Evolutionary conservation across 2,113 vertebrate genomes (phyloP).

Genomic region (Sialia sialis): DNA sequence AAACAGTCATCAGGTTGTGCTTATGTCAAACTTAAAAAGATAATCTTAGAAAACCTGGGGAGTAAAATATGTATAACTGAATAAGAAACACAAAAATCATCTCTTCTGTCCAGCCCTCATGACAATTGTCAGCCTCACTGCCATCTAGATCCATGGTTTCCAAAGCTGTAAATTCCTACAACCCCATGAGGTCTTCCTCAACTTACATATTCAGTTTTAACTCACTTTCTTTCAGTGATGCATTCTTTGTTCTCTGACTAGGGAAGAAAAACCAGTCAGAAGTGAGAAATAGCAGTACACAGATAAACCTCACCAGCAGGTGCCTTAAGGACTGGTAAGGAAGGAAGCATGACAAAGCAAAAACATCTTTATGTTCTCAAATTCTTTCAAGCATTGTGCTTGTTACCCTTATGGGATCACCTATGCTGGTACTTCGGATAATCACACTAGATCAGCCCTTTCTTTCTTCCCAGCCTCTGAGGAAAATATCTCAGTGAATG

Average conservation of each 20-base stretch:
- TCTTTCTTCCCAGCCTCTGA: background rate
- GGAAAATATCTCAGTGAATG: background rate
- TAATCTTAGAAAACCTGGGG: background rate
- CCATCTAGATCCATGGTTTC: background rate
- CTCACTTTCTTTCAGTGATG: background rate
- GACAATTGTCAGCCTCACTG: background rate
- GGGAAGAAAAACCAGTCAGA: background rate
- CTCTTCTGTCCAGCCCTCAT: background rate
- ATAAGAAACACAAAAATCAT: background rate
- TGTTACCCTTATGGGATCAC: background rate
- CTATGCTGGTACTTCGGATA: background rate
- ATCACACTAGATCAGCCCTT: background rate
- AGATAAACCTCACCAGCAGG: fast-evolving
- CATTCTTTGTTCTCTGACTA: background rate
- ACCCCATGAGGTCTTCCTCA: background rate
- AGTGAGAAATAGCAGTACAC: background rate
- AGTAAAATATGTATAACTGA: background rate
- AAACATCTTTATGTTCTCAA: background rate
- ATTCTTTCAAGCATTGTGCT: background rate
- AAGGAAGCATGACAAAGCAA: background rate
- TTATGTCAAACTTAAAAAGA: background rate
- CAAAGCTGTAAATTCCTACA: background rate
- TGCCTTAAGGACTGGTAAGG: background rate
- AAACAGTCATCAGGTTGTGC: background rate
- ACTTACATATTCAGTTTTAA: background rate